Evolutionary conservation across 1,140 invertebrate species (phyloP), one percentile per base, ranked within the genome.

Genomic region (Caerostris darwini): DNA sequence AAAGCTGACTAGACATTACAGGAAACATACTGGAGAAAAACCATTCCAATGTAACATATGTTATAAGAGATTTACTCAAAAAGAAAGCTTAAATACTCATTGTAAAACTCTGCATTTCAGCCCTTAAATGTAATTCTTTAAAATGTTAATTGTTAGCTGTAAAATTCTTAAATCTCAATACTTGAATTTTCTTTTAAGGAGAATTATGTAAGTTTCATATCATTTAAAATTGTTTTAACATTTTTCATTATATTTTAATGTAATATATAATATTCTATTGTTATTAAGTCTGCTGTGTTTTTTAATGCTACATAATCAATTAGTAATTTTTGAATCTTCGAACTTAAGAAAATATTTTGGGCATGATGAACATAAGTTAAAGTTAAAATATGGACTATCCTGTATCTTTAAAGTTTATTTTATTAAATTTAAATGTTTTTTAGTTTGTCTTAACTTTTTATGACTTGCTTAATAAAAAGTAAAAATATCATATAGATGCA

Each of bases 11-110:
- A 69, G 88, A 50, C 61, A 90, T 34, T 90, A 90, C 67, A 56
- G 67, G 34, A 90, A 54, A 14, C 64, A 71, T 90, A 90, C 61
- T 71, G 64, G 88, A 2, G 88, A 71, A 19, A 90, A 77, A n/a
- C 88, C 88, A 58, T 90, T 90, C 12, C 50, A 54, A 5, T 90
- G 88, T 71, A 50, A 7, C 8, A 14, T 90, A 14, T 90, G 88
- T 69, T 54, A 71, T 7, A 90, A 12, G 57, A 77, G 56, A 58
- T 90, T 90, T 57, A 19, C 50, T 54, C 50, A 58, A 56, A 69
- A 90, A 50, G 88, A 90, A 12, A 90, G 67, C 71, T 71, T 69
- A 67, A 90, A 56, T 14, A 54, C 34, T 90, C 88, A 90, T 19
- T 53, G 50, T 6, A 83, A 83, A 83, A 83, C 54, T 83, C 34